Evolutionary conservation across 2,113 vertebrate genomes (phyloP).

Genomic region (Sturnira hondurensis): DNA sequence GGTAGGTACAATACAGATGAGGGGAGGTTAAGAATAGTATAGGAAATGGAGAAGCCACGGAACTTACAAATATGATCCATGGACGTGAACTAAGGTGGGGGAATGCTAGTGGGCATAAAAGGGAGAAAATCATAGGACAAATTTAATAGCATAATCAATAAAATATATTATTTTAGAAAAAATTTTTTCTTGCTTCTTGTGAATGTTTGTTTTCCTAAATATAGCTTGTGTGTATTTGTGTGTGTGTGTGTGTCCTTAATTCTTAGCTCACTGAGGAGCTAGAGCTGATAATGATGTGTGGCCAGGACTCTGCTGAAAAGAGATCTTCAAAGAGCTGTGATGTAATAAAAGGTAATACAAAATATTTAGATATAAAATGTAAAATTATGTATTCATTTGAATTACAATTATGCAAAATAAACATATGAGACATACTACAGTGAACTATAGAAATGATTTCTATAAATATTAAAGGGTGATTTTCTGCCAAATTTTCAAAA

Average conservation of each 20-base stretch:
- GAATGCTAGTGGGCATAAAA: no score
- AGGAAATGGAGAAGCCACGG: no score
- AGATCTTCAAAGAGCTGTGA: neutral
- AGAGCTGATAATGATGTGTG: neutral
- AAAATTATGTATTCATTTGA: neutral
- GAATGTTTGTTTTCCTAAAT: neutral
- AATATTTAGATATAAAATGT: neutral
- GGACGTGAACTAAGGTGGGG: no score
- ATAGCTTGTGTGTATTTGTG: neutral
- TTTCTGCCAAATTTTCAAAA: neutral
- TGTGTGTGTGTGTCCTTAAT: no score
- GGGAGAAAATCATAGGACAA: no score
- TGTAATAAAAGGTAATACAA: neutral
- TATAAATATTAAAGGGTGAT: neutral
- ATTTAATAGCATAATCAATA: no score
- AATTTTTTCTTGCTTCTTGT: neutral
- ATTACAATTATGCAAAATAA: conserved; percentile 11
- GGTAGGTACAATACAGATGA: no score
- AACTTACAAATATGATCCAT: no score
- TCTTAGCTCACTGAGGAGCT: neutral
- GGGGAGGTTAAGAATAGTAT: no score
- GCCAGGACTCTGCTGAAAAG: neutral
- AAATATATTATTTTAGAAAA: no score
- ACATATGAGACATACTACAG: neutral
- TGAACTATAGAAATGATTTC: no score